Conservation (phyloP, 2,113 vertebrate genomes). For the Myotis lucifugus region DNA sequence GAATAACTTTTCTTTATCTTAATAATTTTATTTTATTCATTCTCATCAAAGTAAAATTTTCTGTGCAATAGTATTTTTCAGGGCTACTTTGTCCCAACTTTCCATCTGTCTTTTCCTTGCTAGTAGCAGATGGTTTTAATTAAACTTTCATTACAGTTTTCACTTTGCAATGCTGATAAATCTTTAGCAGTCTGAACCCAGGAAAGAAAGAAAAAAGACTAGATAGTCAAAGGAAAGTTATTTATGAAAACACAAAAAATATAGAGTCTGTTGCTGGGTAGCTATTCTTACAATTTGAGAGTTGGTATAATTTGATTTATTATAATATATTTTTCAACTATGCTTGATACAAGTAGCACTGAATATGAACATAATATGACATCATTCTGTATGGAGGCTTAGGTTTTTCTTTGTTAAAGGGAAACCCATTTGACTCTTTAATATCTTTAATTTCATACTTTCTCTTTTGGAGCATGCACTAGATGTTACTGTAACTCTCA, state of each 20-base stretch:
- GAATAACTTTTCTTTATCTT: background rate
- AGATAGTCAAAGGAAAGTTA: background rate
- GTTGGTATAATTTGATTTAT: background rate
- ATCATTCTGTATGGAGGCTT: background rate
- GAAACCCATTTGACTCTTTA: background rate
- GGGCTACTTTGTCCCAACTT: background rate
- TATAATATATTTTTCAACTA: background rate
- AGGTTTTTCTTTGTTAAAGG: background rate
- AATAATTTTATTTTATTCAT: background rate
- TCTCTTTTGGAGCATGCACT: background rate
- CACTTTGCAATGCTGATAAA: constrained; percentile 46
- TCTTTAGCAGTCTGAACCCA: background rate
- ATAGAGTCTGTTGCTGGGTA: background rate
- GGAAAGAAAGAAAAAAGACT: background rate
- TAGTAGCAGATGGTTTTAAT: constrained; percentile 61
- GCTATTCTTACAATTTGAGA: background rate
- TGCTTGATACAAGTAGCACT: background rate
- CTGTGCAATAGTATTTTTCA: background rate
- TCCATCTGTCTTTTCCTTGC: constrained; percentile 35
- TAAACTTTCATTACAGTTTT: constrained; percentile 49
- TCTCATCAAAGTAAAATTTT: background rate
- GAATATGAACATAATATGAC: background rate
- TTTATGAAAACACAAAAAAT: background rate
- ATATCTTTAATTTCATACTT: background rate
- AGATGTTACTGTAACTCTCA: background rate